These are phyloP conservation scores for Macrotus californicus DNA, from an alignment of 2,113 vertebrate species.

Conservation along the genomic window DNA sequence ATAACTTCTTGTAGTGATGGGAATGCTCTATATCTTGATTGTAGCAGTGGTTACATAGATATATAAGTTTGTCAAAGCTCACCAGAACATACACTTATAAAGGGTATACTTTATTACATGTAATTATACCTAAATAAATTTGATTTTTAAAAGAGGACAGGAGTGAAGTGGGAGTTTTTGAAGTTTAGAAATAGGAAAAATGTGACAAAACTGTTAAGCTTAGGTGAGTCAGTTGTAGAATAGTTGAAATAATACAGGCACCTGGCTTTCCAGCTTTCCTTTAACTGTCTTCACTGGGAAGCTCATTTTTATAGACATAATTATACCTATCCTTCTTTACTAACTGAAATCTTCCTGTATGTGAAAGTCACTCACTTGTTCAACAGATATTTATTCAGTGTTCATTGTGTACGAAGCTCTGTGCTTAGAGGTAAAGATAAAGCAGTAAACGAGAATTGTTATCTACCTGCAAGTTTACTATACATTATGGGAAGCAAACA, in stretches of 20 bases:
- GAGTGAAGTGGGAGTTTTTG: not conserved
- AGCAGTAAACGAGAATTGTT: not conserved
- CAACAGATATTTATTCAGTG: not conserved
- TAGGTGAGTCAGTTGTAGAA: not conserved
- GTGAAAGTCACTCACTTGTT: not conserved
- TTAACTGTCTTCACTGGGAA: not conserved
- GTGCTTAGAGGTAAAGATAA: not conserved
- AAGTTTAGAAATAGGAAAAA: not conserved
- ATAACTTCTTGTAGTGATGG: not conserved
- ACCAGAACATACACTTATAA: not conserved
- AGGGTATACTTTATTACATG: not conserved
- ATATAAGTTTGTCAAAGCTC: not conserved
- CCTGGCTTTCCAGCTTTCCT: not conserved
- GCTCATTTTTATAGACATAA: not conserved
- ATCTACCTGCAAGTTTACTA: not conserved
- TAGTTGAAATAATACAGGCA: not conserved
- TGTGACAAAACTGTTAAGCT: not conserved
- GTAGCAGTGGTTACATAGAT: not conserved
- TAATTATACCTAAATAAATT: not conserved
- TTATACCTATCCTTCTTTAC: not conserved
- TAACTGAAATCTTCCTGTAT: not conserved
- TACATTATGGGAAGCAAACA: not conserved
- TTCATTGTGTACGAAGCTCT: too few relatives aligned
- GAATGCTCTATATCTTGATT: not conserved
- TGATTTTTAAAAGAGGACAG: not conserved